Evolutionary conservation across 2,888 invertebrate species (phyloP).

Genomic region (Nysson spinosus): DNA sequence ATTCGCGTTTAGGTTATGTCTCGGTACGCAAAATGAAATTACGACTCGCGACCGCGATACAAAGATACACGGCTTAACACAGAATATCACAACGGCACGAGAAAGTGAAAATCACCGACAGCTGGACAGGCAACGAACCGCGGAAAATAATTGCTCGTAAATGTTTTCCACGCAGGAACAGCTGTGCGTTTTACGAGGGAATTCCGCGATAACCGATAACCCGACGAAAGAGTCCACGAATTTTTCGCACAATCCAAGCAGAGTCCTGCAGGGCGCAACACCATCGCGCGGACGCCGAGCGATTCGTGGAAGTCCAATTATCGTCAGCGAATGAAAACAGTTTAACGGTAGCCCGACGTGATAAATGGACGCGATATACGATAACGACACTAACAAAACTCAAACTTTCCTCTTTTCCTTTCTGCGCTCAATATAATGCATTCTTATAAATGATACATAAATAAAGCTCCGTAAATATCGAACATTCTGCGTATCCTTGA

Average conservation of each 20-base stretch:
- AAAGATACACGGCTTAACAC: too few relatives aligned
- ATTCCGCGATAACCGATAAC: conserved; percentile 19
- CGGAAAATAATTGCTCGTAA: conserved; percentile 12
- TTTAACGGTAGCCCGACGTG: conserved; percentile 8
- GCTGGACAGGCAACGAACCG: conserved; percentile 7
- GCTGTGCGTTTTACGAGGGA: conserved; percentile 9
- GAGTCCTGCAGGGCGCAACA: conserved; percentile 2
- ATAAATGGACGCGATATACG: conserved; percentile 21
- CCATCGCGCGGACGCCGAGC: neutral
- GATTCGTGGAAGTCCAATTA: conserved; percentile 42
- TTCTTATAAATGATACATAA: too few relatives aligned
- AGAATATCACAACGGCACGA: neutral
- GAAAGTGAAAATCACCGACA: conserved; percentile 6
- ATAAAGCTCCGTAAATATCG: too few relatives aligned
- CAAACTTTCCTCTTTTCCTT: too few relatives aligned
- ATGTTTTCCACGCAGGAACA: conserved; percentile 16
- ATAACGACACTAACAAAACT: conserved; percentile 31
- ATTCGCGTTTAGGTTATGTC: too few relatives aligned
- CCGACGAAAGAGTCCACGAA: neutral
- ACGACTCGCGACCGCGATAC: too few relatives aligned
- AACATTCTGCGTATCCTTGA: too few relatives aligned
- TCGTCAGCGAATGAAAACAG: conserved; percentile 21
- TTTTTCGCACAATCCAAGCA: conserved; percentile 10
- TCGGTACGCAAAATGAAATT: too few relatives aligned
- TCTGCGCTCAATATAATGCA: too few relatives aligned